Evolutionary conservation across 1,140 invertebrate species (phyloP).

Genomic region (Stenopsyche tienmushanensis): DNA sequence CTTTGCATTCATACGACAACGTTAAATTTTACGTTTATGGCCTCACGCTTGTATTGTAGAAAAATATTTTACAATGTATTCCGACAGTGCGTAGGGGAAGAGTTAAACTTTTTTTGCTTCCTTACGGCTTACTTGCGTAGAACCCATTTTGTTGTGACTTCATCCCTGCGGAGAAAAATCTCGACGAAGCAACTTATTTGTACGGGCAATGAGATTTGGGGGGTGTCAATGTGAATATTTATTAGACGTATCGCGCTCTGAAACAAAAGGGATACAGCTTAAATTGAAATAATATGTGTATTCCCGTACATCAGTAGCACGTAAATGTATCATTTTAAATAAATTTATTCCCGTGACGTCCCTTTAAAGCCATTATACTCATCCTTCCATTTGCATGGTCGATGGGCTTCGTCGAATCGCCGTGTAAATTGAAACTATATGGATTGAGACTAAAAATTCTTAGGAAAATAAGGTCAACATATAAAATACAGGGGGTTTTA

Average conservation of each 20-base stretch:
- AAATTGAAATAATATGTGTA: not conserved
- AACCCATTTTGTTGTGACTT: not conserved
- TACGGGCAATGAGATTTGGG: not conserved
- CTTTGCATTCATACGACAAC: constrained; percentile 13
- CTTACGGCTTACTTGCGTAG: not conserved
- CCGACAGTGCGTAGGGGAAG: not conserved
- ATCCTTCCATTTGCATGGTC: no score
- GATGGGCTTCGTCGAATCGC: no score
- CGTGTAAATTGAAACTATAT: no score
- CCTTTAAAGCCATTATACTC: no score
- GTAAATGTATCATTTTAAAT: no score
- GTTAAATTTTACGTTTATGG: constrained; percentile 10
- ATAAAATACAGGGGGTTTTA: no score
- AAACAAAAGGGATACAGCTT: not conserved
- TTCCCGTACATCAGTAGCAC: no score
- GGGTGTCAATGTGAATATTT: not conserved
- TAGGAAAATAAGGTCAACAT: no score
- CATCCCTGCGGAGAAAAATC: not conserved
- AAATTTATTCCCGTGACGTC: no score
- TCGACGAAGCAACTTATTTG: not conserved
- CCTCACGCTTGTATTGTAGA: not conserved
- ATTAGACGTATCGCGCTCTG: not conserved
- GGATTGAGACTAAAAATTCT: no score
- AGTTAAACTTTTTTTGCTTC: constrained; percentile 4
- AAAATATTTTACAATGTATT: constrained; percentile 10